A percentile compares a stretch with the other conserved stretches of the same genome.
phyloP scores from a whole-genome alignment of 2,113 vertebrate genomes.

The Gymnorhina tibicen region DNA sequence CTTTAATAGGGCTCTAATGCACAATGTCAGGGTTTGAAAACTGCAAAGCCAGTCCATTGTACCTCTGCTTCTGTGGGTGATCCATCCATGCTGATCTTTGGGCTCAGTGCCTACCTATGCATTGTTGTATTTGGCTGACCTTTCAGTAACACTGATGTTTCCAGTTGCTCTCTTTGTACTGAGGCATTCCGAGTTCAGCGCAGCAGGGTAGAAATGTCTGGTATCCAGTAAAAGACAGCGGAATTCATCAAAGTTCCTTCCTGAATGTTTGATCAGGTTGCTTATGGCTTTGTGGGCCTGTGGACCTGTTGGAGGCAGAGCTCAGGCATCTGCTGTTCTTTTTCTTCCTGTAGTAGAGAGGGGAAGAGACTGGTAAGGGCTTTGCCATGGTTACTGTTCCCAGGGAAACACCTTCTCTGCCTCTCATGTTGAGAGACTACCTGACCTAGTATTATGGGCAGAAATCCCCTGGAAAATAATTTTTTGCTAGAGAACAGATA shows the following conservation, averaged over 20 bases:
- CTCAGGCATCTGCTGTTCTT: not conserved
- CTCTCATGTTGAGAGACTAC: not conserved
- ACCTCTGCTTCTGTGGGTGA: not conserved
- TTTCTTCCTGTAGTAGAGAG: not conserved
- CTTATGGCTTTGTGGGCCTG: not conserved
- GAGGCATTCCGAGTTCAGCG: not conserved
- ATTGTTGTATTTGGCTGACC: constrained; percentile 37
- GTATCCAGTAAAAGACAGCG: not conserved
- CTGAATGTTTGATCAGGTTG: not conserved
- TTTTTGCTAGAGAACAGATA: not conserved
- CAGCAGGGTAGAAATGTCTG: not conserved
- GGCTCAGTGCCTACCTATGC: constrained; percentile 20
- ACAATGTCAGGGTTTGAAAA: constrained; percentile 26
- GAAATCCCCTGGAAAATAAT: constrained; percentile 7
- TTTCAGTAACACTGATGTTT: constrained; percentile 1
- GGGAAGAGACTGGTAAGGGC: not conserved
- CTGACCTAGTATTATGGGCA: not conserved
- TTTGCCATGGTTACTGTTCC: constrained; percentile 63
- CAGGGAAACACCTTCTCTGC: constrained; percentile 44
- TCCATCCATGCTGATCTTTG: not conserved
- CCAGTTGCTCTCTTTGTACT: constrained; percentile 1
- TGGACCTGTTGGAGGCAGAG: not conserved
- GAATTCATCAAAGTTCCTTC: not conserved
- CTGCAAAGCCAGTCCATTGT: constrained; percentile 19
- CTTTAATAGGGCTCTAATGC: not conserved